Conservation (phyloP, 2,797 vertebrate genomes). For the Artibeus jamaicensis region DNA sequence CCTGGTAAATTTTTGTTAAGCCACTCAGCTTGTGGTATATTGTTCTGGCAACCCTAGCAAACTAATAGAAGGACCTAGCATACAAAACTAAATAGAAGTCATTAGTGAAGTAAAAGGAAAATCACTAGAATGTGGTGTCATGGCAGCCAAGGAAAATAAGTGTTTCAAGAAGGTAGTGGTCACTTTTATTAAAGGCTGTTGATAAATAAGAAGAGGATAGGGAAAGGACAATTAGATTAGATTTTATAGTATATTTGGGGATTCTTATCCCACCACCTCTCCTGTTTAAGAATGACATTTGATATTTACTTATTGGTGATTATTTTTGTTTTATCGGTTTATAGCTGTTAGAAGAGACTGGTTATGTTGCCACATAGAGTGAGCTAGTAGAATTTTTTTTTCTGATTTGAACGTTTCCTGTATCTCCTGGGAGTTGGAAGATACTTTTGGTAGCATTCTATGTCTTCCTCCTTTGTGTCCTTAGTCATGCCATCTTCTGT, state of each 20-base stretch:
- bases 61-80: not conserved
- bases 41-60: not conserved
- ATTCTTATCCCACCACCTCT: not conserved
- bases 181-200: not conserved
- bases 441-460: not conserved
- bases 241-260: not conserved
- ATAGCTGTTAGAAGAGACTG: not conserved
- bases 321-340: not conserved
- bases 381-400: not conserved
- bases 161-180: not conserved
- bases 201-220: not conserved
- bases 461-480: not conserved
- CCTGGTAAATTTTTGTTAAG: not conserved
- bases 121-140: not conserved
- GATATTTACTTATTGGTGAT: not conserved
- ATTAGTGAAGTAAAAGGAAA: not conserved
- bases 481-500: not conserved
- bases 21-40: not conserved
- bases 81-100: not conserved
- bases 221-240: not conserved
- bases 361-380: not conserved
- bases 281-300: not conserved
- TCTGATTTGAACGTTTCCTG: not conserved
- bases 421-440: not conserved
- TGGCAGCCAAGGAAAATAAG: not conserved